Conservation (phyloP, 2,888 invertebrate species). For the Candidula unifasciata region DNA sequence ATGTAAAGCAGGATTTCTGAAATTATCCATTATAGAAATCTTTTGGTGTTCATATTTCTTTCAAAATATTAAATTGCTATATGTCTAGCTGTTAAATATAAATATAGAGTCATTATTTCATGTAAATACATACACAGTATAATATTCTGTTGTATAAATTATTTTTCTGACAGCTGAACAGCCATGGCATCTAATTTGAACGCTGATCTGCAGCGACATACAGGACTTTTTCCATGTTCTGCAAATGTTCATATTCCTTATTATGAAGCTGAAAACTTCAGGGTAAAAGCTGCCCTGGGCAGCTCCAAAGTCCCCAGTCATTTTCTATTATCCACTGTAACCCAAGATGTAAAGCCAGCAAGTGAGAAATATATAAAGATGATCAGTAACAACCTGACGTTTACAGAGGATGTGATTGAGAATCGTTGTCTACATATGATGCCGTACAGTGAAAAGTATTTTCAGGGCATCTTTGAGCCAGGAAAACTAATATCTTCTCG, state of each 20-base stretch:
- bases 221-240: slow-evolving; percentile 71
- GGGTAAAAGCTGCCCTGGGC: slow-evolving; percentile 53
- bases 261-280: slow-evolving; percentile 67
- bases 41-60: too few species aligned
- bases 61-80: too few species aligned
- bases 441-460: slow-evolving; percentile 75
- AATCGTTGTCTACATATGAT: slow-evolving; percentile 74
- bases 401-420: slow-evolving; percentile 75
- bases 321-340: slow-evolving; percentile 39
- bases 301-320: slow-evolving; percentile 1
- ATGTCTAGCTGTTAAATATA: too few species aligned
- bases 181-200: slow-evolving; percentile 40
- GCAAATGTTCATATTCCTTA: slow-evolving; percentile 71
- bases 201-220: slow-evolving; percentile 56
- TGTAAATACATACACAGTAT: too few species aligned
- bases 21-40: too few species aligned
- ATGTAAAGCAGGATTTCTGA: too few species aligned
- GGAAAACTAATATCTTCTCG: slow-evolving; percentile 19
- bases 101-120: too few species aligned
- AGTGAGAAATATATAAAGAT: slow-evolving; percentile 68
- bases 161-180: neutral
- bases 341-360: slow-evolving; percentile 56
- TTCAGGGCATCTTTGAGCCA: slow-evolving; percentile 70
- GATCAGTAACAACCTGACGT: slow-evolving; percentile 70
- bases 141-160: too few species aligned